Base-by-base conservation (phyloP, 2,113 vertebrate genomes). In the Orthonyx spaldingii region DNA sequence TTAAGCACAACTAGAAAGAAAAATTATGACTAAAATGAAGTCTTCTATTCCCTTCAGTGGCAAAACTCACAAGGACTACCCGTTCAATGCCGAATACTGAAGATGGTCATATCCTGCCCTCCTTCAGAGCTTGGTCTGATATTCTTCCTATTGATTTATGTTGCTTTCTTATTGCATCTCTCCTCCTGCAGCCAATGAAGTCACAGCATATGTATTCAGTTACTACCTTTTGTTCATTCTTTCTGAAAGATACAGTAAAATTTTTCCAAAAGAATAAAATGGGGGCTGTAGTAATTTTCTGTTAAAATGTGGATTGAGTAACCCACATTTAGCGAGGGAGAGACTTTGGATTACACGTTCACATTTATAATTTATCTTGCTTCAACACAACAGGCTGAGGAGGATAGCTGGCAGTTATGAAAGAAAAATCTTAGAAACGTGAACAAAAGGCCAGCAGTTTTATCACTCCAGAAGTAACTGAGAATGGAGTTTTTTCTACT, bases 61-160 rank as follows among this genome's bases (percentile, higher is more conserved):
- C 37, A 78, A 33, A 78, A 94, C 57, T 83, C 92, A 85, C 87
- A 96, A 93, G 84, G 90, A 97, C 19, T 96, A 96, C 44, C 87
- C 80, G 0, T 97, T 96, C 83, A 80, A 55, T 52, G 74, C 84
- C 47, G 94, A 96, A 89, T 94, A 96, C 71, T 97, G 66, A 96
- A 89, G 55, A 33, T 18, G 24, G 4, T 78, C 10, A 22, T 44
- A 24, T 74, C 32, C 18, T 77, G 44, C 33, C 39, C 32, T 74
- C 15, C 42, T 87, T 32, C 47, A 57, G 37, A 66, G 19, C 26
- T 32, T 68, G 37, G n/a, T 32, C 42, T 76, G 30, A 56, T 63
- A 41, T 8, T 16, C 30, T 47, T 74, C 15, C 35, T 83, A 16
- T 44, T 16, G 13, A 30, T 77, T 72, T 85, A 44, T 49, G n/a